Conservation (phyloP, 2,797 vertebrate species). For the Sebastes hubbsi region DNA sequence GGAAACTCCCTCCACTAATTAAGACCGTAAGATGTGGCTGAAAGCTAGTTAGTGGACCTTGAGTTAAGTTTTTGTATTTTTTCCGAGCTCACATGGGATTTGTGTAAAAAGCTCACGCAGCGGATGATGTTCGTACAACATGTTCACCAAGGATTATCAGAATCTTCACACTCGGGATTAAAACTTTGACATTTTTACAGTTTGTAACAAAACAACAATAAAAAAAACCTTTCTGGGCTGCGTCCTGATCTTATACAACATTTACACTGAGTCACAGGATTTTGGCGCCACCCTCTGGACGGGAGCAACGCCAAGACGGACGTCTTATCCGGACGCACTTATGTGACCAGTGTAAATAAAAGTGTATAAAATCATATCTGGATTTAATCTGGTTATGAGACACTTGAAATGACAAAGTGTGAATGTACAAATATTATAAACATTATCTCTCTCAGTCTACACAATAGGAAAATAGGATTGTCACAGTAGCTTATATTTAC, state of each 20-base stretch:
- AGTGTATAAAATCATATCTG: background rate
- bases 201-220: background rate
- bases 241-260: background rate
- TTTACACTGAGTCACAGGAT: background rate
- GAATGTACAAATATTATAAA: background rate
- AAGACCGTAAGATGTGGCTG: background rate
- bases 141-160: background rate
- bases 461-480: constrained; percentile 41
- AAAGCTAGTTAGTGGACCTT: background rate
- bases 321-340: background rate
- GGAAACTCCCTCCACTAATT: background rate
- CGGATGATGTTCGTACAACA: background rate
- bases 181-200: background rate
- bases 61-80: background rate
- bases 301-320: background rate
- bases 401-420: background rate
- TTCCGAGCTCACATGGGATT: background rate
- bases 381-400: background rate
- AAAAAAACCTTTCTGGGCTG: background rate
- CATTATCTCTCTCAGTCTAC: constrained; percentile 27
- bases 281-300: background rate
- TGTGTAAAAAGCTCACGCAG: background rate
- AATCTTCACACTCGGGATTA: background rate
- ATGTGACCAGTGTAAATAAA: background rate
- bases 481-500: constrained; percentile 64